Evolutionary conservation across 2,113 vertebrate species (phyloP), one percentile per base, ranked within the genome.

Genomic region (Paradisaea rubra): DNA sequence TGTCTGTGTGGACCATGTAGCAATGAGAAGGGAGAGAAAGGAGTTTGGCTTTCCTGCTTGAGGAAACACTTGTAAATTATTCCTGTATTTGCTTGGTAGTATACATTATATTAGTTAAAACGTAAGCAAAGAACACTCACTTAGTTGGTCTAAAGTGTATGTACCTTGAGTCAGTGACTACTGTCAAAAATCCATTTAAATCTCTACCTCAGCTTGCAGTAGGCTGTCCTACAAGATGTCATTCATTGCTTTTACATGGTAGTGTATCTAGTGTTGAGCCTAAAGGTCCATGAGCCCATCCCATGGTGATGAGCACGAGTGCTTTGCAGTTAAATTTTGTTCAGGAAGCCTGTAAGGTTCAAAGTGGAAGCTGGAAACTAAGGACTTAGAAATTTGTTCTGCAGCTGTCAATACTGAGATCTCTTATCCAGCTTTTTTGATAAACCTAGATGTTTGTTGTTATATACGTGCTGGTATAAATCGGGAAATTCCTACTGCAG

Each of bases 241-340:
- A 60, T 23, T 10, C 7, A 2, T 35, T 72, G 31, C 21, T 78
- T 52, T 16, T 52, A 12, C 47, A 19, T 73, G 68, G 27, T 23
- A 68, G 2, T 0, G 0, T 82, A 24, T 42, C 63, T 3, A 8
- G 11, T 59, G 39, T 64, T 82, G 53, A 64, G 25, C 20, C 15
- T n/a, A 28, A 20, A 74, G 47, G 13, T 42, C 14, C 10, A 6
- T 45, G 23, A 86, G 23, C 35, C 21, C 21, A 18, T 80, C 37
- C 11, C 9, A 15, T 22, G 9, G 21, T 42, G 18, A 50, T 30
- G 14, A 20, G 88, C 28, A 13, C 2, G 1, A 49, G 19, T 41
- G 25, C 28, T 78, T 73, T 65, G 28, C 44, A 20, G 31, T 60
- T 82, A 7, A 1, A 7, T 45, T 60, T 57, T 69, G 44, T 81